Percentiles rank a stretch among this genome's conserved stretches.
phyloP scores from a whole-genome alignment of 1,140 invertebrate species.

The Paralvinella palmiformis region DNA sequence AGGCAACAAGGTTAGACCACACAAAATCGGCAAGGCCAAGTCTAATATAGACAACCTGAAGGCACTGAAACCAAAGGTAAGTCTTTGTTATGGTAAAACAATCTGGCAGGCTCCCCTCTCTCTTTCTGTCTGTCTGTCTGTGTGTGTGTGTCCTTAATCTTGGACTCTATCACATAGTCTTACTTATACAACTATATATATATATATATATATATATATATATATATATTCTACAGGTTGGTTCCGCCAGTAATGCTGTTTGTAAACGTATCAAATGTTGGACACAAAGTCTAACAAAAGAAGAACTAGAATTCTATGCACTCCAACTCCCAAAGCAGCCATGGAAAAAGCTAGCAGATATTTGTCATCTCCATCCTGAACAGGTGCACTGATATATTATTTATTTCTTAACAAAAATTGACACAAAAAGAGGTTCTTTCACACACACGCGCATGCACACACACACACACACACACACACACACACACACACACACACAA shows the following conservation, averaged over 20 bases:
- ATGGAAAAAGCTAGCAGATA: slow-evolving; percentile 45
- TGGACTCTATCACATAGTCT: too few relatives aligned
- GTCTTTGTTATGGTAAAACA: background rate
- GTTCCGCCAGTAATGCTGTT: slow-evolving; percentile 37
- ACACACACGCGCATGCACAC: background rate
- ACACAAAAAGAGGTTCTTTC: too few relatives aligned
- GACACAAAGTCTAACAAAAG: slow-evolving; percentile 30
- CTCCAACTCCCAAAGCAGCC: slow-evolving; percentile 39
- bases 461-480: background rate
- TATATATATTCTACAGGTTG: slow-evolving; percentile 25
- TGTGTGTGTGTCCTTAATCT: too few relatives aligned
- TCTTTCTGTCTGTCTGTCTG: too few relatives aligned
- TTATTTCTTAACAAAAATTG: too few relatives aligned
- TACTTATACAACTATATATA: background rate
- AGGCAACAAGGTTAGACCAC: slow-evolving; percentile 30
- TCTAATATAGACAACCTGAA: slow-evolving; percentile 43
- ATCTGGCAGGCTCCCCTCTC: too few relatives aligned
- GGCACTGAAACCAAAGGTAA: slow-evolving; percentile 30
- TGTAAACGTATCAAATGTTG: slow-evolving; percentile 37
- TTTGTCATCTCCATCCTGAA: slow-evolving; percentile 40
- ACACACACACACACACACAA: too few relatives aligned
- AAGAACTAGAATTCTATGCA: slow-evolving; percentile 40
- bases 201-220: too few relatives aligned
- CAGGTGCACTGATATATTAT: too few relatives aligned
- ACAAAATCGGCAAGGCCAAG: slow-evolving; percentile 39